A percentile compares a stretch with the other conserved stretches of the same genome.
phyloP scores from a whole-genome alignment of 2,797 vertebrate species.

The Intellagama lesueurii region DNA sequence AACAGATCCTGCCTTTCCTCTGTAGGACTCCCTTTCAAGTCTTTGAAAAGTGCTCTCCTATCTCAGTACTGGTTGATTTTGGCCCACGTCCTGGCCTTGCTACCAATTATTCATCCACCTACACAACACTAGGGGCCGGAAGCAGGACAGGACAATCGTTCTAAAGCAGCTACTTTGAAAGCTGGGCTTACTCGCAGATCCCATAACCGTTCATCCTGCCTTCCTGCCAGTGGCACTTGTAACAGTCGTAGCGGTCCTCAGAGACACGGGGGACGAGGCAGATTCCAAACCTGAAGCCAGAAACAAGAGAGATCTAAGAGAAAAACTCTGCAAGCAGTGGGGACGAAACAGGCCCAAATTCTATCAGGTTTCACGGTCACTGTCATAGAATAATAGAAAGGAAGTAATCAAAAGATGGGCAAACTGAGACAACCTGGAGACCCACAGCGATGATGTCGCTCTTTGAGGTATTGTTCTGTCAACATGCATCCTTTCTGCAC shows the following conservation, averaged over 20 bases:
- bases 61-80: no score
- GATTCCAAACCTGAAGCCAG: slow-evolving; percentile 78
- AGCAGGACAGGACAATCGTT: accelerated
- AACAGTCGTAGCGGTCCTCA: slow-evolving; percentile 80
- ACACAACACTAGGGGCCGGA: background rate
- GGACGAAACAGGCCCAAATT: background rate
- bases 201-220: slow-evolving; percentile 81
- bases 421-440: no score
- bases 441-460: no score
- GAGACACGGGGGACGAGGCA: slow-evolving; percentile 70
- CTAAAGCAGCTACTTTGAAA: accelerated
- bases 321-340: accelerated
- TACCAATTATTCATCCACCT: background rate
- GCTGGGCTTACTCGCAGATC: slow-evolving; percentile 84
- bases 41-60: no score
- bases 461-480: no score
- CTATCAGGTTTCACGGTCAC: background rate
- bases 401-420: no score
- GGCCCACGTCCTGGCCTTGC: background rate
- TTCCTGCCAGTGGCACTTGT: slow-evolving; percentile 83
- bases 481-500: no score
- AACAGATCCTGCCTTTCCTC: no score
- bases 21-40: background rate
- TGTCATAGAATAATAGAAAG: no score
- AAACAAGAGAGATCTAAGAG: background rate